Percentiles rank a stretch among this genome's conserved stretches.
Evolutionary conservation across 1,140 invertebrate species (phyloP).

Genomic region (Anoplolepis gracilipes): DNA sequence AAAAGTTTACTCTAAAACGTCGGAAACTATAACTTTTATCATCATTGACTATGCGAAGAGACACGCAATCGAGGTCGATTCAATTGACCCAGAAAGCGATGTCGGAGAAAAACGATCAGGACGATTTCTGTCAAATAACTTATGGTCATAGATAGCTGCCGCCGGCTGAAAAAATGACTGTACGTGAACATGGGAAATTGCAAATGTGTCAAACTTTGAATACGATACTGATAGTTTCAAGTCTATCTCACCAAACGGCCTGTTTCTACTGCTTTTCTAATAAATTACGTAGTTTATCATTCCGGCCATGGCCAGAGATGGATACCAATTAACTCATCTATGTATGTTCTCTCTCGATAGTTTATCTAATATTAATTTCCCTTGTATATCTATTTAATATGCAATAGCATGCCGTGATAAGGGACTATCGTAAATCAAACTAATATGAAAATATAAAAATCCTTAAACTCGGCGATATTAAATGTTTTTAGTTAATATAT

Average conservation of each 20-base stretch:
- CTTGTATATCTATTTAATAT: not conserved
- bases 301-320: not conserved
- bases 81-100: slow-evolving; percentile 46
- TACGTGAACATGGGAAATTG: slow-evolving; percentile 35
- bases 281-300: slow-evolving; percentile 68
- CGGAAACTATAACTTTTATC: not conserved
- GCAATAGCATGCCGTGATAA: not conserved
- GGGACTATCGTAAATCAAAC: not conserved
- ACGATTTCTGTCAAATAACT: slow-evolving; percentile 34
- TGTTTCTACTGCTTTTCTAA: not conserved
- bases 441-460: not conserved
- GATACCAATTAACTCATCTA: slow-evolving; percentile 8
- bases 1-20: not conserved
- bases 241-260: not conserved
- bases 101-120: slow-evolving; percentile 42
- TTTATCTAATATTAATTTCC: slow-evolving; percentile 32
- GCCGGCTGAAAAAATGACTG: slow-evolving; percentile 10
- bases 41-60: slow-evolving; percentile 7
- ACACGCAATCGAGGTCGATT: slow-evolving; percentile 24
- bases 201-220: not conserved
- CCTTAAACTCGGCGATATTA: not conserved
- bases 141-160: not conserved
- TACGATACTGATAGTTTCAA: slow-evolving; percentile 6
- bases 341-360: not conserved
- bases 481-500: not conserved